Evolutionary conservation across 1,140 invertebrate genomes (phyloP).

Genomic region (Ladona fulva): DNA sequence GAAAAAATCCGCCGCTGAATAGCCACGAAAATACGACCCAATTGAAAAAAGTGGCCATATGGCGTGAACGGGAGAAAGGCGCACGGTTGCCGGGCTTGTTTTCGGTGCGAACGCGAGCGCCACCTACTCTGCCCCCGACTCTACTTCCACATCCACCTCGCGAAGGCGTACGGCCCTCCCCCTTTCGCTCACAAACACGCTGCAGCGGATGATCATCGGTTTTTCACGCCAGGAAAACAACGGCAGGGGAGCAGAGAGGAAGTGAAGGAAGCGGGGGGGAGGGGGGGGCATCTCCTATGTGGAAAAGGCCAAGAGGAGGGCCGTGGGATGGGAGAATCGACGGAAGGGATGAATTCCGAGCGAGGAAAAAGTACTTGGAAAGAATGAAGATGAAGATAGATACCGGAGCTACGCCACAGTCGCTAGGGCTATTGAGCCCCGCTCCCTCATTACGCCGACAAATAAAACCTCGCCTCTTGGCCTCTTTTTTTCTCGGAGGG

Average conservation of each 20-base stretch:
- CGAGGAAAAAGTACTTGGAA: background rate
- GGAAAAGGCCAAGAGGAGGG: background rate
- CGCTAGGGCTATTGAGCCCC: too few species aligned
- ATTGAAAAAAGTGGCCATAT: too few species aligned
- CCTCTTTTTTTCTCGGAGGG: too few species aligned
- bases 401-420: too few species aligned
- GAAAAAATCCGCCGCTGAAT: too few species aligned
- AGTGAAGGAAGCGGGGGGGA: background rate
- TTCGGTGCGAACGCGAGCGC: too few species aligned
- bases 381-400: background rate
- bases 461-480: too few species aligned
- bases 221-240: conserved; percentile 9
- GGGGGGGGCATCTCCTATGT: background rate
- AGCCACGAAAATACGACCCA: too few species aligned
- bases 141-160: background rate
- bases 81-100: too few species aligned
- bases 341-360: background rate
- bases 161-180: background rate
- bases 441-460: too few species aligned
- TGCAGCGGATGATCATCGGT: background rate
- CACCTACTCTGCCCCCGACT: background rate
- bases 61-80: too few species aligned
- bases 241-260: too few species aligned
- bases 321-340: background rate
- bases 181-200: background rate